These are phyloP conservation scores for Leptinotarsa defecta DNA, from an alignment of 1,140 invertebrate species.

Conservation along the genomic window DNA sequence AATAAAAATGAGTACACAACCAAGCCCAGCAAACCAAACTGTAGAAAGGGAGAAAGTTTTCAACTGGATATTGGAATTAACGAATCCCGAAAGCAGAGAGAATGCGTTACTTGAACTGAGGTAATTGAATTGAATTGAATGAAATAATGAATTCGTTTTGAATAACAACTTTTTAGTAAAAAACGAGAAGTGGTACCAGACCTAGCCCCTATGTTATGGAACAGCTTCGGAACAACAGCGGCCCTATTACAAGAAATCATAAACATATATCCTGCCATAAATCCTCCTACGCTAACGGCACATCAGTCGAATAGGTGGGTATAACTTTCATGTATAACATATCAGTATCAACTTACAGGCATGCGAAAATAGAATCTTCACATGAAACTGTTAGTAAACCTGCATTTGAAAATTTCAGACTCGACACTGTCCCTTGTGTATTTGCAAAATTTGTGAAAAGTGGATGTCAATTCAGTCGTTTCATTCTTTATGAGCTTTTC, in stretches of 20 bases:
- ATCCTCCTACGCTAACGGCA: constrained; percentile 93
- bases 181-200: constrained; percentile 96
- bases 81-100: constrained; percentile 91
- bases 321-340: no score
- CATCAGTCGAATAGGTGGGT: constrained; percentile 79
- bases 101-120: constrained; percentile 92
- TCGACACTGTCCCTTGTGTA: no score
- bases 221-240: constrained; percentile 97
- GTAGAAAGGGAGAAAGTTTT: constrained; percentile 85
- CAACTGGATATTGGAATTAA: constrained; percentile 94
- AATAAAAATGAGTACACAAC: no score
- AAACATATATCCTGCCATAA: constrained; percentile 97
- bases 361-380: no score
- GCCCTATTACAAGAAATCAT: constrained; percentile 94
- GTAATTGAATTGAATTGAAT: constrained; percentile 52
- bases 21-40: constrained; percentile 59
- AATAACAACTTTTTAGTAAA: constrained; percentile 71
- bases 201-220: constrained; percentile 96
- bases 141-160: background rate
- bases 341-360: no score
- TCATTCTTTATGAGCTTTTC: no score
- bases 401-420: no score
- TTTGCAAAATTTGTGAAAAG: no score
- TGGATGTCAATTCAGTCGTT: no score
- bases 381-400: no score